Evolutionary conservation across 2,797 vertebrate species (phyloP), one percentile per base, ranked within the genome.

Genomic region (Pagetopsis macropterus): DNA sequence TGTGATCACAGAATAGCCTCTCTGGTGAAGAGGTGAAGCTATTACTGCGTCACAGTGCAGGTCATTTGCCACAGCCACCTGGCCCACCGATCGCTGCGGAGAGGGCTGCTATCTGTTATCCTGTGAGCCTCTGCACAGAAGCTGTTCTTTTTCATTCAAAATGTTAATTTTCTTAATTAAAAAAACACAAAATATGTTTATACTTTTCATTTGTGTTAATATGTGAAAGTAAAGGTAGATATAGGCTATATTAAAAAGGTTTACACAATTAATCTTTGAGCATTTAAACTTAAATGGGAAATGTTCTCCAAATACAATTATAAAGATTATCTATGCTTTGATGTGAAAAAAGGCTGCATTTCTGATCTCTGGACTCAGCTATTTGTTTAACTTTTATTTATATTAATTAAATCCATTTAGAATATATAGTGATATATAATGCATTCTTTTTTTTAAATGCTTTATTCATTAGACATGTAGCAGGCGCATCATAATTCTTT

Each of bases 21-120:
- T 89, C 77, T 84, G 79, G 82, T 84, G 85, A 91, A 89, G 86
- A 75, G 89, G 85, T 87, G 85, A 87, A 87, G 87, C 87, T 89
- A 85, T 90, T 89, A 85, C 77, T 78, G 72, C 83, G 70, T 78
- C 84, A 75, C 54, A 88, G 75, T 84, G 86, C 78, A 77, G 84
- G 89, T 87, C 87, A 84, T 87, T 90, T 91, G 69, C 88, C 79
- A 82, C 79, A 77, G 80, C 87, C 89, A 85, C 87, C 86, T 90
- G 89, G 84, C 73, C 74, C 54, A 76, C 65, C 82, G 85, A 82
- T 84, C 68, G 50, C 83, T 72, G 70, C 62, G 70, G 79, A 80
- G 81, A 74, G 55, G 61, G 54, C 56, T 84, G 33, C 12, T 65
- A 37, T 27, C 73, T 37, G 50, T 49, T 55, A 27, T 70, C 17